These are phyloP conservation scores for Camponotus vicinus DNA, from an alignment of 1,140 invertebrate species.

Conservation along the genomic window DNA sequence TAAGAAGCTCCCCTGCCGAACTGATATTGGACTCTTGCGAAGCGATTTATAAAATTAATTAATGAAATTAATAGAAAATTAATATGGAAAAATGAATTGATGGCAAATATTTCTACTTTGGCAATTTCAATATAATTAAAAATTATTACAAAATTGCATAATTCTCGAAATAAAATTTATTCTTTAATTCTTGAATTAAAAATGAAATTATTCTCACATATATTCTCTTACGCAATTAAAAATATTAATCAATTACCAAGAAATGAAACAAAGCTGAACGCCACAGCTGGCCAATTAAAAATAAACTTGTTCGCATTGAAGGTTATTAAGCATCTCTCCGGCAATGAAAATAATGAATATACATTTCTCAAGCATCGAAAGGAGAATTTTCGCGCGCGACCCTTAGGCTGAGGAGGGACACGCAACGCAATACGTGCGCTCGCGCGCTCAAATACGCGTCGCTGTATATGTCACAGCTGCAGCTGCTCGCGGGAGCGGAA, in stretches of 20 bases:
- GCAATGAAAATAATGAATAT: background rate
- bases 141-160: background rate
- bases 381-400: constrained; percentile 4
- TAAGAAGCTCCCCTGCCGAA: background rate
- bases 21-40: background rate
- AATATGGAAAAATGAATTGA: background rate
- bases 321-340: background rate
- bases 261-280: background rate
- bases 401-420: constrained; percentile 1
- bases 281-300: constrained; percentile 1
- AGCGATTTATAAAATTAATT: background rate
- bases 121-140: background rate
- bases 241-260: background rate
- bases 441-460: constrained; percentile 31
- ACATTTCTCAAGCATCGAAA: constrained; percentile 13
- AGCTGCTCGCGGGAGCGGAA: constrained; percentile 78
- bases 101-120: too few relatives aligned
- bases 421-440: constrained; percentile 36
- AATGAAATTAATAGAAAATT: background rate
- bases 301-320: background rate
- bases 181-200: background rate
- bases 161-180: background rate
- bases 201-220: background rate
- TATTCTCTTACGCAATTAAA: background rate
- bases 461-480: constrained; percentile 75